Base-by-base conservation (phyloP, 2,888 invertebrate genomes). In the Harmothoe impar region DNA sequence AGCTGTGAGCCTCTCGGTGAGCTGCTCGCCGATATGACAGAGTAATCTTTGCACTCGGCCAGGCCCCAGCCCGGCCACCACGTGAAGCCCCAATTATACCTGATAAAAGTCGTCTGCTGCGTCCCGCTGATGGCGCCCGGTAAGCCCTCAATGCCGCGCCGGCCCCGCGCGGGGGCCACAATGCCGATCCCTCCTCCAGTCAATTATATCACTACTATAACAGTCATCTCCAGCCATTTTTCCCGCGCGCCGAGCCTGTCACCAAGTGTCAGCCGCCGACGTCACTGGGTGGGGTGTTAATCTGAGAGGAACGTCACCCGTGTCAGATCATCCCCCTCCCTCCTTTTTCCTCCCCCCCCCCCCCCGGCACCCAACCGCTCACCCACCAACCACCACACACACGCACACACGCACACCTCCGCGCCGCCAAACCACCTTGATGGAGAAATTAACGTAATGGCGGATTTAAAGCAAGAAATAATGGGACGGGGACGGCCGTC, bases 41-140 rank as follows among this genome's bases (percentile, higher is more conserved):
- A 54, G 86, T 86, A 86, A 86, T 86, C 86, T 86, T 86, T 86
- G 86, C 86, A 86, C 86, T 54, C 86, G 86, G 86, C 52, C 86
- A 29, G 86, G 86, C 54, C n/a, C 31, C 23, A 52, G 31, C 54
- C 15, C n/a, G 86, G 29, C 86, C 54, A 52, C 29, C 29, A 10
- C 43, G 56, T 54, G 54, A 54, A 86, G 86, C 86, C 54, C 29
- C 86, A 86, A 86, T 86, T 86, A 86, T 25, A 33, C 54, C 31
- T 17, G 52, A 86, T 86, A 86, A 86, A 86, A 54, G 86, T 86
- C 29, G 29, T 29, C 86, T 33, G 43, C 52, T 0, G 10, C 17
- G 43, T 10, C 84, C 84, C 43, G 25, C 33, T 78, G 78, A 78
- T 84, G 43, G 43, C 23, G 51, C 25, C 17, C 84, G 12, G 43